phyloP scores from a whole-genome alignment of 2,113 vertebrate species.

The Sakesphorus luctuosus region DNA sequence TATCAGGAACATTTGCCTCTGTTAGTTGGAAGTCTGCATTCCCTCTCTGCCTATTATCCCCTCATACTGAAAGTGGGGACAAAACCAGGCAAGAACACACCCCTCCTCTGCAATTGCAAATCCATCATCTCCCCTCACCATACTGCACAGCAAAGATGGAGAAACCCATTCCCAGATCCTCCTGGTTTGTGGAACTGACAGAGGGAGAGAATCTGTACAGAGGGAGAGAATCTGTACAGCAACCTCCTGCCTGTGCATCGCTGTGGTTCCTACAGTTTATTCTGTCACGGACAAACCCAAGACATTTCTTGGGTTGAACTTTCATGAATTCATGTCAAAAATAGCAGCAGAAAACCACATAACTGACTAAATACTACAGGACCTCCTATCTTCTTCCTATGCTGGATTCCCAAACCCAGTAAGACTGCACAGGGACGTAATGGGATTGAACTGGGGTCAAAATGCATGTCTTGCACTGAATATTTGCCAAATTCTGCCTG shows the following conservation, averaged over 20 bases:
- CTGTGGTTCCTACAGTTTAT: neutral
- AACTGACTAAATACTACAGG: neutral
- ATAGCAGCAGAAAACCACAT: neutral
- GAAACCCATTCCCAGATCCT: neutral
- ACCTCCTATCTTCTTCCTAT: neutral
- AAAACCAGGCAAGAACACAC: neutral
- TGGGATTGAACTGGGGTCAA: neutral
- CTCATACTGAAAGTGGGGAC: neutral
- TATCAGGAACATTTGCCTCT: neutral
- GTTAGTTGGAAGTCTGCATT: neutral
- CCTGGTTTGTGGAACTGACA: neutral
- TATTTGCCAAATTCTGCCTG: neutral
- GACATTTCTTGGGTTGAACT: neutral
- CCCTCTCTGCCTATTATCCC: neutral
- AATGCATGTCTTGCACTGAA: neutral
- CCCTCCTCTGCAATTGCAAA: neutral
- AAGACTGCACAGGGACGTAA: fast-evolving
- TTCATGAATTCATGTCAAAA: neutral
- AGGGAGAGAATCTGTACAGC: neutral
- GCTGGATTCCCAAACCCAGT: neutral
- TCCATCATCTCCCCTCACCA: neutral
- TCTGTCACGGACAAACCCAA: neutral
- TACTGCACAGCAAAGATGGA: neutral
- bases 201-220: neutral
- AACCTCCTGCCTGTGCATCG: neutral